phyloP scores from a whole-genome alignment of 2,113 vertebrate species.

The Dromas ardeola region DNA sequence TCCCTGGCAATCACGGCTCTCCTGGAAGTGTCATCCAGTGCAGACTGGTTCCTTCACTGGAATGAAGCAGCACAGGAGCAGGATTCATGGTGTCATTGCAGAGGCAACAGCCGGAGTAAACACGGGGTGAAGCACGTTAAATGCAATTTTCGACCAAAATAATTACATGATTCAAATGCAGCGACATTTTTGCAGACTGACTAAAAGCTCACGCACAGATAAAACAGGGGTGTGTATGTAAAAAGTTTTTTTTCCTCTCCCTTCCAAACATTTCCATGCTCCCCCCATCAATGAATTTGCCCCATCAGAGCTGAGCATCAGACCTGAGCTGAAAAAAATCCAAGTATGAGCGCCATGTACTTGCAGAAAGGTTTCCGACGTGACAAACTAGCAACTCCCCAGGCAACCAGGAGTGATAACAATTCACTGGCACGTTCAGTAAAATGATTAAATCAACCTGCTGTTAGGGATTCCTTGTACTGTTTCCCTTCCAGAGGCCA shows the following conservation, averaged over 20 bases:
- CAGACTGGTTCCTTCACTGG: not conserved
- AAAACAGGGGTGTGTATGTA: not conserved
- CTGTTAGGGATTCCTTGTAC: not conserved
- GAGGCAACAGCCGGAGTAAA: not conserved
- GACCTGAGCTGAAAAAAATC: not conserved
- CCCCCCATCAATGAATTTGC: not conserved
- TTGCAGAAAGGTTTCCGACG: not conserved
- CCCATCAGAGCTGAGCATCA: not conserved
- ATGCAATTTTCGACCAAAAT: not conserved
- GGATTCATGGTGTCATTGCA: not conserved
- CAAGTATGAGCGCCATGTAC: not conserved
- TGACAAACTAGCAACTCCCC: constrained; percentile 8
- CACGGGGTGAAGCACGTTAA: not conserved
- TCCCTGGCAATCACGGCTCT: not conserved
- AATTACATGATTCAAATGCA: not conserved
- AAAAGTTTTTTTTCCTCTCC: not conserved
- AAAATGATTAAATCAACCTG: not conserved
- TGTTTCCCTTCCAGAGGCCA: constrained; percentile 34
- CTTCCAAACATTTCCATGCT: not conserved
- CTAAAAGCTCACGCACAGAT: not conserved
- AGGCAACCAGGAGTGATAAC: not conserved
- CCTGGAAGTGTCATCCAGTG: not conserved
- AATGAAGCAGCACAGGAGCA: not conserved
- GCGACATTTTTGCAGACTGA: not conserved
- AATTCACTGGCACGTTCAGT: not conserved